Evolutionary conservation across 2,113 vertebrate genomes (phyloP).

Genomic region (Alouatta palliata): DNA sequence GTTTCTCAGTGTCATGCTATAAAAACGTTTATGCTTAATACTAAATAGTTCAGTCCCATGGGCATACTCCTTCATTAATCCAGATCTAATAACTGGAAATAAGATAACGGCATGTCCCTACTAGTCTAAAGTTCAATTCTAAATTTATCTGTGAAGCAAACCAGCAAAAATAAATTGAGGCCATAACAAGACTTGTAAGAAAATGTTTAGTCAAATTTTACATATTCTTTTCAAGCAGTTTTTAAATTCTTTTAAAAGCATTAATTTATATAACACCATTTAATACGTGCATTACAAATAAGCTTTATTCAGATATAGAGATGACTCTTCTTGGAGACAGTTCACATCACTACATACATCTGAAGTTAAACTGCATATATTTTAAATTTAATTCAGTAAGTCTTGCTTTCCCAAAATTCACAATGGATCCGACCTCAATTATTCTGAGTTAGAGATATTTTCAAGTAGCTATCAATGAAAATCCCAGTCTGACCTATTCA

Average conservation of each 20-base stretch:
- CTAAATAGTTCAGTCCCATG: background rate
- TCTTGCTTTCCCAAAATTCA: background rate
- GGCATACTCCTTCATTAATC: conserved; percentile 35
- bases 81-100: conserved; percentile 21
- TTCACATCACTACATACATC: background rate
- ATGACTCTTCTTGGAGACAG: background rate
- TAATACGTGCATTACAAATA: conserved; percentile 14
- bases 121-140: background rate
- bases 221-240: conserved; percentile 34
- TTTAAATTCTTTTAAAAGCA: conserved; percentile 39
- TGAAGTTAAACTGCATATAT: background rate
- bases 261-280: background rate
- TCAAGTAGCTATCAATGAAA: conserved; percentile 20
- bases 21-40: background rate
- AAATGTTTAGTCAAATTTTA: conserved; percentile 35
- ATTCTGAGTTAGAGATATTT: background rate
- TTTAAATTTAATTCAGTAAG: conserved; percentile 34
- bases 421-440: background rate
- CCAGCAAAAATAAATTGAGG: conserved; percentile 50
- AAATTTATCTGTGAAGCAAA: conserved; percentile 34
- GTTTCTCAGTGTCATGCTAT: background rate
- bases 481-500: conserved; percentile 7
- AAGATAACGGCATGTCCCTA: background rate
- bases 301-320: conserved; percentile 16
- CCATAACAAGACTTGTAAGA: background rate